These are phyloP conservation scores for Trichogramma pretiosum DNA, from an alignment of 1,140 invertebrate genomes.

Conservation along the genomic window DNA sequence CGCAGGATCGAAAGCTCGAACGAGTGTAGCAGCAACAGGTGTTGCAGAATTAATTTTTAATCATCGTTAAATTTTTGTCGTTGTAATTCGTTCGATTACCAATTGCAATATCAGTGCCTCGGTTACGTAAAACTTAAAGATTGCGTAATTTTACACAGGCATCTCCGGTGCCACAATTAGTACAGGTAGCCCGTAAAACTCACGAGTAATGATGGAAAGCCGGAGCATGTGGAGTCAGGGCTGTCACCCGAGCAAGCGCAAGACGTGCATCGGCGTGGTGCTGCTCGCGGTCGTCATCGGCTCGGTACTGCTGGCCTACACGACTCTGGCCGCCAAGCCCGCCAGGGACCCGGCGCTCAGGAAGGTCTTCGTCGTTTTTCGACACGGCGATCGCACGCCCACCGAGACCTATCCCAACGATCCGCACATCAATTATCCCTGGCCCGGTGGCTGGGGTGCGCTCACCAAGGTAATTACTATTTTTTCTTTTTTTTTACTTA, in stretches of 20 bases:
- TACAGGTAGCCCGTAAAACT: no score
- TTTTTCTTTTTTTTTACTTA: neutral
- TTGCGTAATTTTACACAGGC: no score
- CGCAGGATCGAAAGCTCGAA: no score
- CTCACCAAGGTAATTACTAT: conserved; percentile 56
- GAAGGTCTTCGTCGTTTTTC: conserved; percentile 48
- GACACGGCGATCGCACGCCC: conserved; percentile 69
- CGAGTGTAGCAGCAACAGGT: no score
- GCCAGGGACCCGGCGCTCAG: conserved; percentile 8
- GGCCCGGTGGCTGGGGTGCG: conserved; percentile 60
- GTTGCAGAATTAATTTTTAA: no score
- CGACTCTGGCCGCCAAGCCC: conserved; percentile 22
- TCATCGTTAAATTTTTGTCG: no score
- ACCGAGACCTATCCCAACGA: conserved; percentile 60
- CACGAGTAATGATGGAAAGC: conserved; percentile 5
- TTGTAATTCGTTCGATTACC: no score
- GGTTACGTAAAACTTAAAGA: no score
- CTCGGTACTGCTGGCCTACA: conserved; percentile 26
- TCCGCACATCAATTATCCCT: conserved; percentile 56
- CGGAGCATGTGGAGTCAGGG: conserved; percentile 6
- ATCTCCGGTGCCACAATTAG: no score
- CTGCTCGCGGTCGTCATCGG: conserved; percentile 25
- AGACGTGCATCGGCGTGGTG: conserved; percentile 23
- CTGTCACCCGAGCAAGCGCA: conserved; percentile 21
- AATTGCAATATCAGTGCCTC: no score